Percentiles rank a stretch among this genome's conserved stretches.
phyloP scores from a whole-genome alignment of 2,797 vertebrate genomes.

The Chelmon rostratus region DNA sequence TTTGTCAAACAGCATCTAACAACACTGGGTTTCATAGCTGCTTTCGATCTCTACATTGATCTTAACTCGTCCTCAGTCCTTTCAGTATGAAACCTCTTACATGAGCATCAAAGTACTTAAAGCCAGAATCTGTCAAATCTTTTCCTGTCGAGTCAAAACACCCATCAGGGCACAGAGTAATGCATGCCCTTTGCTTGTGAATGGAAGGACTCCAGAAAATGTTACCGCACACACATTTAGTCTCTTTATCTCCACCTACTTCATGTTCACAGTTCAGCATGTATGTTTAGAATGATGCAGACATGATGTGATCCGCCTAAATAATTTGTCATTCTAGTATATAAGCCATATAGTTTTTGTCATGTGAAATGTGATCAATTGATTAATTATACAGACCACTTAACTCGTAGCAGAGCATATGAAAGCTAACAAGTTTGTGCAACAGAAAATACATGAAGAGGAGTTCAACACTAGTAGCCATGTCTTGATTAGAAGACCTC shows the following conservation, averaged over 20 bases:
- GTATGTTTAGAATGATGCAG: neutral
- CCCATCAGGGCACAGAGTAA: neutral
- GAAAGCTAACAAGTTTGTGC: neutral
- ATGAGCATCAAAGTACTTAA: neutral
- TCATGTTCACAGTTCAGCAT: neutral
- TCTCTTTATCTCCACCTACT: neutral
- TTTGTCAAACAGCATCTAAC: neutral
- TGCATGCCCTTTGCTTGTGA: neutral
- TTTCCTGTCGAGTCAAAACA: neutral
- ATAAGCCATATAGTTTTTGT: neutral
- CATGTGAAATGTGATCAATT: neutral
- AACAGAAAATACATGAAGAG: neutral
- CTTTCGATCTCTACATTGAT: neutral
- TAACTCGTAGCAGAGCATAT: neutral
- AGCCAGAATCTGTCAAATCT: neutral
- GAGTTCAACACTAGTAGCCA: neutral
- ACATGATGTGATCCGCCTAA: neutral
- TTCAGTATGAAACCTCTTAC: neutral
- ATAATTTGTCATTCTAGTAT: neutral
- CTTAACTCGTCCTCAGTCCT: neutral
- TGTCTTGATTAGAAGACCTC: conserved; percentile 4
- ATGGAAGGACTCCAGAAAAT: neutral
- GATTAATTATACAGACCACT: conserved; percentile 19
- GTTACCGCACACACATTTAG: neutral
- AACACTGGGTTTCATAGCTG: neutral